These are phyloP conservation scores for Probosciger aterrimus DNA, from an alignment of 2,113 vertebrate genomes.

Conservation along the genomic window DNA sequence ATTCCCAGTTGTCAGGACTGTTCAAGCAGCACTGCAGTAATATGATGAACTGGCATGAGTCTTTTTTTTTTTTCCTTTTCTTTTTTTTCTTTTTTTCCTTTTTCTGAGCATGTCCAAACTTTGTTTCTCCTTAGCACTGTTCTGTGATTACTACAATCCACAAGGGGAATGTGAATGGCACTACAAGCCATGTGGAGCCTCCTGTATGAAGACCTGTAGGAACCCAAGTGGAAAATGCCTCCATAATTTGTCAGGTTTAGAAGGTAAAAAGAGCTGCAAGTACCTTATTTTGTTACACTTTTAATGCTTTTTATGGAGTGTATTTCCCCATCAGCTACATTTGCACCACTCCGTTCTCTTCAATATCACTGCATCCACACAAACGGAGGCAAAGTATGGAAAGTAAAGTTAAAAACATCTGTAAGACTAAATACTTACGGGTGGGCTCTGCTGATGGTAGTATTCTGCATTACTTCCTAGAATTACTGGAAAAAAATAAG, in stretches of 20 bases:
- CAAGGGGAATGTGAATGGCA: conserved; percentile 74
- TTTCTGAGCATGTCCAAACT: background rate
- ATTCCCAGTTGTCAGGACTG: background rate
- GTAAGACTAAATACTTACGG: background rate
- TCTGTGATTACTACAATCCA: conserved; percentile 76
- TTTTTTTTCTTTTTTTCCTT: background rate
- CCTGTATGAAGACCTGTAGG: conserved; percentile 73
- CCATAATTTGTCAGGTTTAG: conserved; percentile 67
- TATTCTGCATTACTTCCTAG: background rate
- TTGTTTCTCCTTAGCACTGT: conserved; percentile 60
- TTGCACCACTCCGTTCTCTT: background rate
- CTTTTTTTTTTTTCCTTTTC: background rate
- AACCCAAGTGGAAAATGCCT: conserved; percentile 73
- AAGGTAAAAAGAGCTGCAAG: conserved; percentile 59
- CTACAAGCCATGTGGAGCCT: conserved; percentile 73
- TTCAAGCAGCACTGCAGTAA: background rate
- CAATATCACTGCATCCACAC: background rate
- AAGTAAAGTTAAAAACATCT: background rate
- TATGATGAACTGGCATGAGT: background rate
- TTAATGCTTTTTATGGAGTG: background rate
- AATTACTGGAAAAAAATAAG: background rate
- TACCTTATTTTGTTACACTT: background rate
- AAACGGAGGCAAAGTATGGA: background rate
- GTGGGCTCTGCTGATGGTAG: background rate
- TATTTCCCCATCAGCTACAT: background rate